Evolutionary conservation across 2,888 invertebrate species (phyloP), one percentile per base, ranked within the genome.

Genomic region (Steromphala cineraria): DNA sequence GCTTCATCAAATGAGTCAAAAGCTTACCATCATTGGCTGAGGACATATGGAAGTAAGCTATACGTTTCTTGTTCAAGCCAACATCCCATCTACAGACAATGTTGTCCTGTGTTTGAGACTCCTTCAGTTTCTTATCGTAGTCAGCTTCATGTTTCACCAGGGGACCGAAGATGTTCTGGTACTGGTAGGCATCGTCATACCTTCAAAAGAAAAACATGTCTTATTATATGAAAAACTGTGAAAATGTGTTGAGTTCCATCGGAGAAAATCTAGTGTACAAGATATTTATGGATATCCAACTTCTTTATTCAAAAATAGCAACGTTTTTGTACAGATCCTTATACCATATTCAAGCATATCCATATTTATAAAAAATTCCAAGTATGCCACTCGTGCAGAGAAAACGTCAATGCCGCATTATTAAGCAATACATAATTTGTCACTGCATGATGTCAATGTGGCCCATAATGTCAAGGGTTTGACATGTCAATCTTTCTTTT

Each of bases 51-150:
- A 99, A 99, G 93, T 98, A 99, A 0, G 99, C 99, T 80, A 98
- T 98, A 0, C 97, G 97, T 93, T 99, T 99, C 94, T 99, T 99
- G 92, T 99, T 99, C 31, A 99, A 95, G 0, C 99, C 99, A 13
- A 98, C 97, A 91, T 99, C 99, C 99, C 99, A 99, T 78, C 99
- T 96, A 0, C 99, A 99, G 91, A 98, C 97, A 82, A 99, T 98
- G 88, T 98, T 98, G 90, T 99, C 98, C 93, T 99, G 99, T 0
- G 98, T 99, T 93, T 99, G 99, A 0, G 98, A 98, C 94, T 99
- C 99, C 93, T 99, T 99, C 80, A 99, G 94, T 83, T 98, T 96
- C 92, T 98, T 98, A 93, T 99, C 99, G 92, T 99, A 99, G 90
- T 99, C 99, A 0, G 99, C 99, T 94, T 99, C 99, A 55, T 99